Evolutionary conservation across 2,888 invertebrate species (phyloP).

Genomic region (Byasa hedistus): DNA sequence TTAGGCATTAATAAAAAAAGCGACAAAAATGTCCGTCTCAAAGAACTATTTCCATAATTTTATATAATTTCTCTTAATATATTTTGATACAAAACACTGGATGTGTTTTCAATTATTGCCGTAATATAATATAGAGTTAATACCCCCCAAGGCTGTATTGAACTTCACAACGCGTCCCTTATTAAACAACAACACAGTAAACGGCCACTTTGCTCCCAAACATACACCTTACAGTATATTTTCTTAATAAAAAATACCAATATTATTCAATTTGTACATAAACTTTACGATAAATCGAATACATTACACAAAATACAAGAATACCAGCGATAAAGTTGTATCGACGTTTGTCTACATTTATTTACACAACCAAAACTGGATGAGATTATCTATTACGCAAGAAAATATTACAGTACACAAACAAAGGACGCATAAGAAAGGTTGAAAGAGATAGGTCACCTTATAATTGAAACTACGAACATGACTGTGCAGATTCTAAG

Average conservation of each 20-base stretch:
- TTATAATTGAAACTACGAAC: neutral
- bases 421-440: neutral
- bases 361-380: constrained; percentile 13
- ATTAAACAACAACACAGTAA: too few relatives aligned
- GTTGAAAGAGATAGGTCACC: neutral
- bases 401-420: neutral
- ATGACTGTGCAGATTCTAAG: neutral
- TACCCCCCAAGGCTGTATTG: too few relatives aligned
- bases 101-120: too few relatives aligned
- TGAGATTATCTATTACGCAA: neutral
- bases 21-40: too few relatives aligned
- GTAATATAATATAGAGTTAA: too few relatives aligned
- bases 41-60: too few relatives aligned
- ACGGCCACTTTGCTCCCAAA: too few relatives aligned
- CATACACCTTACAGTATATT: neutral
- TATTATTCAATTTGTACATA: constrained; percentile 6
- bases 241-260: neutral
- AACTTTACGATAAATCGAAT: constrained; percentile 10
- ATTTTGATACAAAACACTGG: too few relatives aligned
- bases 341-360: constrained; percentile 18
- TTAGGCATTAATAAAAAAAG: too few relatives aligned
- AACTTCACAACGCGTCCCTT: too few relatives aligned
- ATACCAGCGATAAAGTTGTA: constrained; percentile 4
- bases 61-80: too few relatives aligned
- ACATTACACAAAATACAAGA: constrained; percentile 7